A percentile compares a stretch with the other conserved stretches of the same genome.
phyloP scores from a whole-genome alignment of 2,888 invertebrate genomes.

The Drosophila recens region DNA sequence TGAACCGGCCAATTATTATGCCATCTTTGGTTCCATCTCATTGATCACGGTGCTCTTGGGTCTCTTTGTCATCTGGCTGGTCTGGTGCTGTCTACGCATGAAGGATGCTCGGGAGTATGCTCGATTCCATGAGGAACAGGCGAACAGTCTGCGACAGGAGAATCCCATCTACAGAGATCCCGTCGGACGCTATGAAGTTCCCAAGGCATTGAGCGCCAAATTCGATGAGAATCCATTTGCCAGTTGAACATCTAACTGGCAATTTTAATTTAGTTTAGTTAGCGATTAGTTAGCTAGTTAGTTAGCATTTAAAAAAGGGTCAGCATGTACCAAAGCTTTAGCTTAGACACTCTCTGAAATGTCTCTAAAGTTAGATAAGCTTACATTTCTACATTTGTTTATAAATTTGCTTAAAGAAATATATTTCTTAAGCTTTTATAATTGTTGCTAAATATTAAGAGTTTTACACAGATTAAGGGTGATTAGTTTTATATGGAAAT shows the following conservation, averaged over 20 bases:
- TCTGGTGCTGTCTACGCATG: slow-evolving; percentile 85
- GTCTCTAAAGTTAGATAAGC: slow-evolving; percentile 39
- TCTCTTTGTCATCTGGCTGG: slow-evolving; percentile 84
- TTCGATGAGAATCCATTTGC: slow-evolving; percentile 73
- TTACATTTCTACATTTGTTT: slow-evolving; percentile 26
- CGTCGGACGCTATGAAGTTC: slow-evolving; percentile 87
- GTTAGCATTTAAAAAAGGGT: neutral
- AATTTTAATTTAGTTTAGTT: neutral
- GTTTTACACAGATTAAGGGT: neutral
- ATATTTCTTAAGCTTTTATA: no score
- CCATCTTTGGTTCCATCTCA: slow-evolving; percentile 84
- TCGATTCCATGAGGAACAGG: slow-evolving; percentile 86
- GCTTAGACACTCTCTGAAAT: neutral
- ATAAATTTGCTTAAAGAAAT: neutral
- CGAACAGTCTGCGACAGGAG: slow-evolving; percentile 49
- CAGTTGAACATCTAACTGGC: slow-evolving; percentile 23
- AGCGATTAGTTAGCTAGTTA: neutral
- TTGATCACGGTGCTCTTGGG: slow-evolving; percentile 86
- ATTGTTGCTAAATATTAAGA: neutral
- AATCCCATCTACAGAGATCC: slow-evolving; percentile 88
- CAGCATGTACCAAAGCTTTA: slow-evolving; percentile 20
- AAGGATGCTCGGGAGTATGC: slow-evolving; percentile 87
- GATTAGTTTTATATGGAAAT: neutral
- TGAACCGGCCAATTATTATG: slow-evolving; percentile 66
- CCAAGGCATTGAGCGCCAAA: slow-evolving; percentile 72